These are phyloP conservation scores for Orthonyx spaldingii DNA, from an alignment of 2,113 vertebrate genomes.

Conservation along the genomic window DNA sequence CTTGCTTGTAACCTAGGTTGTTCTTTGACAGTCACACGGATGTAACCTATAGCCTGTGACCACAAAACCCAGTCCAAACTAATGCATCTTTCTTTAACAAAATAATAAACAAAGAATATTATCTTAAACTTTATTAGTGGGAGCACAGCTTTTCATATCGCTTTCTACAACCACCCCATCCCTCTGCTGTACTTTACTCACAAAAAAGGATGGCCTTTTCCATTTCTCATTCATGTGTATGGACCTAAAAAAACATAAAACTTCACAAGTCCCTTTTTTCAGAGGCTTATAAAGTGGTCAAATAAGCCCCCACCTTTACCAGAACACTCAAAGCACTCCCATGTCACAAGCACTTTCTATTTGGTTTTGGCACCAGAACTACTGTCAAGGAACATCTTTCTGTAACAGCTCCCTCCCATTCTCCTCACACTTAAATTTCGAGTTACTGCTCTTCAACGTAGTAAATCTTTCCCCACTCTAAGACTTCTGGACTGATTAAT, in stretches of 20 bases:
- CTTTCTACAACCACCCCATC: background rate
- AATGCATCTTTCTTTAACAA: background rate
- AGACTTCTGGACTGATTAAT: background rate
- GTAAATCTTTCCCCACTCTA: background rate
- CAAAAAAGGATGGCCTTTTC: background rate
- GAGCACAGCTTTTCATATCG: background rate
- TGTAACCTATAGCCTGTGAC: background rate
- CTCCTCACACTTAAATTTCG: background rate
- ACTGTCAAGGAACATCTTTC: background rate
- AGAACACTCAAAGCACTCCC: background rate
- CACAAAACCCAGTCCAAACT: background rate
- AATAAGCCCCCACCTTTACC: background rate
- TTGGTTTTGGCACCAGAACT: background rate
- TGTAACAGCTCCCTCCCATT: background rate
- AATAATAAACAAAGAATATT: background rate
- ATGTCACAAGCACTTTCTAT: background rate
- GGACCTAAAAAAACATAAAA: background rate
- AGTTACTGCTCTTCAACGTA: background rate
- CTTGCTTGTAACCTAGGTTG: background rate
- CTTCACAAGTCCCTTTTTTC: background rate
- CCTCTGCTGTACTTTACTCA: background rate
- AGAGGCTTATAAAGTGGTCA: background rate
- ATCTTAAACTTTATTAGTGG: background rate
- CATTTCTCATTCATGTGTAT: background rate
- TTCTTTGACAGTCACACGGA: background rate